A percentile compares a stretch with the other conserved stretches of the same genome.
Evolutionary conservation across 2,888 invertebrate species (phyloP).

Genomic region (Drosophila atroscutellata): DNA sequence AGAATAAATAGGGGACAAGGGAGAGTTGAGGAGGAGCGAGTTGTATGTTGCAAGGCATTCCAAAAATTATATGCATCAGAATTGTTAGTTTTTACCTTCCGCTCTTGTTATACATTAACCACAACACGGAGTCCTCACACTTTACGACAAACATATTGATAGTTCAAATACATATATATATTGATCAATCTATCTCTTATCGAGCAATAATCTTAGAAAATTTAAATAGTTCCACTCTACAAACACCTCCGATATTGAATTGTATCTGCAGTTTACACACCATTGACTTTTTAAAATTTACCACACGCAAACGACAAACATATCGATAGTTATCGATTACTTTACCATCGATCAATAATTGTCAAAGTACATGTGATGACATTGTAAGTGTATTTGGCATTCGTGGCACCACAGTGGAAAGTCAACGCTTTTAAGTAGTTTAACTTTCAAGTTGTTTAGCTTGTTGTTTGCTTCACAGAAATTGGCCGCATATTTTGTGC

Average conservation of each 20-base stretch:
- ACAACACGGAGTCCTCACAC: slow-evolving; percentile 1
- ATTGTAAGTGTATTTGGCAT: slow-evolving; percentile 24
- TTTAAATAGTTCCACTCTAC: background rate
- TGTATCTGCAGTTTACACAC: slow-evolving; percentile 20
- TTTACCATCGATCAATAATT: background rate
- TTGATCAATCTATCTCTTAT: background rate
- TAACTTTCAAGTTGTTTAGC: slow-evolving; percentile 44
- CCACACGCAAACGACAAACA: background rate
- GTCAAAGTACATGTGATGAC: background rate
- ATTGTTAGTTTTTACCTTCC: slow-evolving; percentile 48
- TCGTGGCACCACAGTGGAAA: slow-evolving; percentile 11
- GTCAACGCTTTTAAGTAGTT: slow-evolving; percentile 25
- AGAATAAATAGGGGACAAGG: background rate
- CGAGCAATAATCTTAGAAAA: background rate
- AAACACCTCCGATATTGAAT: background rate
- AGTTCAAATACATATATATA: background rate
- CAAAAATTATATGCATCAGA: slow-evolving; percentile 59
- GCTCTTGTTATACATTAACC: slow-evolving; percentile 6
- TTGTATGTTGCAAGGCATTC: slow-evolving; percentile 19
- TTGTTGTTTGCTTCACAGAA: slow-evolving; percentile 50
- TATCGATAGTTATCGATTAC: background rate
- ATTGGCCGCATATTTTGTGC: slow-evolving; percentile 62
- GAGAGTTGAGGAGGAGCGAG: background rate
- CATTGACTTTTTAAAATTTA: background rate
- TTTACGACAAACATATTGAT: background rate